A percentile compares a stretch with the other conserved stretches of the same genome.
These are phyloP conservation scores for Chiloscyllium punctatum DNA, from an alignment of 2,797 vertebrate species.

Conservation along the genomic window DNA sequence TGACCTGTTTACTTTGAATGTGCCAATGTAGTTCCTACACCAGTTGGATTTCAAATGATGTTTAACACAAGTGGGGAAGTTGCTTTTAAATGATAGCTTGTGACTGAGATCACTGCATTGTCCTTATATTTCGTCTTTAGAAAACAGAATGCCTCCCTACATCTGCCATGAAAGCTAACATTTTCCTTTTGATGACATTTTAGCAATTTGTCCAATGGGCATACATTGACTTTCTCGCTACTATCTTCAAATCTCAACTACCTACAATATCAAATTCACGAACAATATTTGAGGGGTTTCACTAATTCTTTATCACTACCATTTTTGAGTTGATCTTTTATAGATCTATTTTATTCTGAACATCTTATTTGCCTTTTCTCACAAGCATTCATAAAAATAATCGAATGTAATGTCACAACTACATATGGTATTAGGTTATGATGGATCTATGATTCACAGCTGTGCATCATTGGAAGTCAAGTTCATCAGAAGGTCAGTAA, in stretches of 20 bases:
- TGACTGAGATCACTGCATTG: background rate
- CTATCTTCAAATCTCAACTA: background rate
- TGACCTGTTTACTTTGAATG: background rate
- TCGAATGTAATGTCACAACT: background rate
- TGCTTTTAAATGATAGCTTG: background rate
- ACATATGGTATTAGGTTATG: background rate
- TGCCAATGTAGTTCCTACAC: background rate
- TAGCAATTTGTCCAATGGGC: background rate
- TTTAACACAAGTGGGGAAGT: background rate
- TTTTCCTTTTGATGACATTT: background rate
- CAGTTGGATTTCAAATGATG: background rate
- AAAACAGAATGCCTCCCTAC: background rate
- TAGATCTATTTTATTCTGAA: background rate
- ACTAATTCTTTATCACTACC: background rate
- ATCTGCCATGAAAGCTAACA: background rate
- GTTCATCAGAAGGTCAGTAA: background rate
- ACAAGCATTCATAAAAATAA: constrained; percentile 1
- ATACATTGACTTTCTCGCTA: background rate
- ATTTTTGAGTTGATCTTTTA: background rate
- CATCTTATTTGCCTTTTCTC: background rate
- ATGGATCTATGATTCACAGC: background rate
- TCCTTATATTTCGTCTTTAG: background rate
- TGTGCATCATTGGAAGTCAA: background rate
- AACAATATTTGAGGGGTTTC: background rate
- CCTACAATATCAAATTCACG: background rate